Percentiles rank a stretch among this genome's conserved stretches.
These are phyloP conservation scores for Euglossa dilemma DNA, from an alignment of 1,140 invertebrate species.

Conservation along the genomic window DNA sequence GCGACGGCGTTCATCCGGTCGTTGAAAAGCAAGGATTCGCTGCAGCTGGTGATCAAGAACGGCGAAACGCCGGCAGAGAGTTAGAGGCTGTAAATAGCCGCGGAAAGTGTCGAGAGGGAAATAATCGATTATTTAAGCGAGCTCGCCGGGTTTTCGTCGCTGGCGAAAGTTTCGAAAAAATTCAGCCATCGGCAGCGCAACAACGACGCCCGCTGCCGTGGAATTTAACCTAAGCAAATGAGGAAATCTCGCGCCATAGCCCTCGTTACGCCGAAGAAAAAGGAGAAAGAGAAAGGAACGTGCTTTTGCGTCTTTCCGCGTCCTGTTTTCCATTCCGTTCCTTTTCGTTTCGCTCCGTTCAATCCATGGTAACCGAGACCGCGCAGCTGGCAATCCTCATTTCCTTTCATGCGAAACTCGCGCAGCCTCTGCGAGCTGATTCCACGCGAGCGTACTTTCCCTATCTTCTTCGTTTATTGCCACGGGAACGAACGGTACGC, in stretches of 20 bases:
- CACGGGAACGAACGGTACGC: background rate
- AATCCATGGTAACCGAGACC: background rate
- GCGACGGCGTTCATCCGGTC: background rate
- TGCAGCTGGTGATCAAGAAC: background rate
- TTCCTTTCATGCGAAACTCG: background rate
- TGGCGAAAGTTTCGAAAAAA: background rate
- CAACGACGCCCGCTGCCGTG: background rate
- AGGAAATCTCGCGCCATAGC: background rate
- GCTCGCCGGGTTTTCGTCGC: background rate
- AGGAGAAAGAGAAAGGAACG: too few species aligned
- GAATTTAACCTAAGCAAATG: constrained; percentile 9
- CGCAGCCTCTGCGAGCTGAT: background rate
- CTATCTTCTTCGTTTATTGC: background rate
- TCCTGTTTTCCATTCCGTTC: background rate
- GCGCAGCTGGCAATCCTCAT: background rate
- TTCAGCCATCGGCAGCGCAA: background rate
- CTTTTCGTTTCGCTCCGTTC: background rate
- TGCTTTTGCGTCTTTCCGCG: background rate
- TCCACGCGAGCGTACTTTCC: too few species aligned
- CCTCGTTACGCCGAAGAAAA: background rate
- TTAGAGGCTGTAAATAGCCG: background rate
- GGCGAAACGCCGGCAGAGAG: background rate
- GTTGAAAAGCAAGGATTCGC: background rate
- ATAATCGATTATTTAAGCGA: constrained; percentile 18
- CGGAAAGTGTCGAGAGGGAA: background rate